Evolutionary conservation across 2,113 vertebrate genomes (phyloP).

Genomic region (Alectura lathami): DNA sequence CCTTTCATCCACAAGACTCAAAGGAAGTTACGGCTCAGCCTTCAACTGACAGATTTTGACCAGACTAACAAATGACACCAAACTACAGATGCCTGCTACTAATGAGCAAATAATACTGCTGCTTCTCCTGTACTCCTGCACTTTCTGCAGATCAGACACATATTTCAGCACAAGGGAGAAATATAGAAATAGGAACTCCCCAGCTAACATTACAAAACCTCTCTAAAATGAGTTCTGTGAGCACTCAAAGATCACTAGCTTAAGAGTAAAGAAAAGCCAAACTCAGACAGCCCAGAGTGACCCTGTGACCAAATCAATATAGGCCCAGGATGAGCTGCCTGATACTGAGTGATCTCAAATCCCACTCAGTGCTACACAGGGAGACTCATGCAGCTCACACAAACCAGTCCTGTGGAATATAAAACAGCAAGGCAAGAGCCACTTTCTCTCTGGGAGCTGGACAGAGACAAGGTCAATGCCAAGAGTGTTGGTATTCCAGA

Average conservation of each 20-base stretch:
- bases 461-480: neutral
- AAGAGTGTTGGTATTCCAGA: neutral
- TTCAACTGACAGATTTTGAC: too few relatives aligned
- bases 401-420: neutral
- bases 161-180: neutral
- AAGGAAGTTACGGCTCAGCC: neutral
- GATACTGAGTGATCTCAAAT: accelerated
- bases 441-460: neutral
- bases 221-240: neutral
- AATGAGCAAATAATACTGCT: neutral
- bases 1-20: neutral
- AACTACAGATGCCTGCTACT: neutral
- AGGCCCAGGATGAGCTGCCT: neutral
- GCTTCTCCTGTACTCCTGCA: neutral
- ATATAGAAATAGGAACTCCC: neutral
- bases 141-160: neutral
- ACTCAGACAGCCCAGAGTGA: neutral
- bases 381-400: neutral
- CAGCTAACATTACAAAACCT: neutral
- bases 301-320: neutral
- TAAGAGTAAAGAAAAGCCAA: neutral
- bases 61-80: neutral
- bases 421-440: neutral
- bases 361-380: neutral
- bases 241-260: neutral